Evolutionary conservation across 2,113 vertebrate genomes (phyloP).

Genomic region (Sapayoa aenigma): DNA sequence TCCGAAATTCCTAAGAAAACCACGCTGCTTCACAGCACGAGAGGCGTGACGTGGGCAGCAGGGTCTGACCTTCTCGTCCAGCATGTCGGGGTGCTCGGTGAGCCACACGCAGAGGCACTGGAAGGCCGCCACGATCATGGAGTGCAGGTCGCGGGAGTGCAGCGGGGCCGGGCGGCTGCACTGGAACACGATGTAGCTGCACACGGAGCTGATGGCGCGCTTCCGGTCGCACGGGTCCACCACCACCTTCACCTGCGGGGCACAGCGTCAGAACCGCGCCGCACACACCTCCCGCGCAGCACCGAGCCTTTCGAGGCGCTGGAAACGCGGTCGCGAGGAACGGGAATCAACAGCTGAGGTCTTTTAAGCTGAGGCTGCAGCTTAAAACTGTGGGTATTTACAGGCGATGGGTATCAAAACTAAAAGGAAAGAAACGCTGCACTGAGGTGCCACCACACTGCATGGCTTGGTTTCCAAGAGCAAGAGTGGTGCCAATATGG

Average conservation of each 20-base stretch:
- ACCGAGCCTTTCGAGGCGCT: no score
- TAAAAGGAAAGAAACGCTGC: neutral
- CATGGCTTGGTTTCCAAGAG: neutral
- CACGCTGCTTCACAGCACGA: neutral
- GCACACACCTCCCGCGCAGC: no score
- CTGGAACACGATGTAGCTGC: conserved; percentile 91
- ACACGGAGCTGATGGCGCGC: conserved; percentile 88
- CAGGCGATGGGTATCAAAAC: neutral
- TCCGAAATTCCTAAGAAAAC: neutral
- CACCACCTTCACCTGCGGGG: conserved; percentile 80
- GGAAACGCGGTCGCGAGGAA: neutral
- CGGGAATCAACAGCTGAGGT: fast-evolving
- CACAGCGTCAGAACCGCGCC: neutral
- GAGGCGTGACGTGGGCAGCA: no score
- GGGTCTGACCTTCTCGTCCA: conserved; percentile 87
- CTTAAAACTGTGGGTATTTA: neutral
- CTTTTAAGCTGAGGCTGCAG: neutral
- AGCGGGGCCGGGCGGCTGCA: conserved; percentile 92
- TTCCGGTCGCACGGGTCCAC: conserved; percentile 83
- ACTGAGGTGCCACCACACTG: neutral
- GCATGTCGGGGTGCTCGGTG: conserved; percentile 91
- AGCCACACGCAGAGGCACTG: conserved; percentile 97
- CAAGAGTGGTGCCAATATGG: neutral
- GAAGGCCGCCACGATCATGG: conserved; percentile 97
- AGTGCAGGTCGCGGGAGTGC: conserved; percentile 93